These are phyloP conservation scores for Protula sp. DNA, from an alignment of 2,888 invertebrate genomes.

Conservation along the genomic window DNA sequence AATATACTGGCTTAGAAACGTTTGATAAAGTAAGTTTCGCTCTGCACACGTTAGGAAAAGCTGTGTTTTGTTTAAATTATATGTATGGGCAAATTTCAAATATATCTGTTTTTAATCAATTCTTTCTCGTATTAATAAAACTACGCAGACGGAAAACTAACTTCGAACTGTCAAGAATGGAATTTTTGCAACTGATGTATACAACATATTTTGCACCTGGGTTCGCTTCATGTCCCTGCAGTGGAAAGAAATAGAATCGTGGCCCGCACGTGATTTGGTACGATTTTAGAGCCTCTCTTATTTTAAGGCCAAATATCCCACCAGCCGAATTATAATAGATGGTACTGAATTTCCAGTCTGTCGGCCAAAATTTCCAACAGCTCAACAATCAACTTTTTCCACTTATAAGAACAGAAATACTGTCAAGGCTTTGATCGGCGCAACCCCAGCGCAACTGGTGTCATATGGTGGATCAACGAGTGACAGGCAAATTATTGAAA, in stretches of 20 bases:
- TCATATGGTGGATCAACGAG: slow-evolving; percentile 1
- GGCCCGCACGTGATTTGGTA: background rate
- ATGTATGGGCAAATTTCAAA: background rate
- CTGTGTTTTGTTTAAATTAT: background rate
- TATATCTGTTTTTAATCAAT: background rate
- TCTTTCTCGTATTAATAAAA: background rate
- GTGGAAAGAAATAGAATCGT: background rate
- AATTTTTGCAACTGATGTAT: background rate
- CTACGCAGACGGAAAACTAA: background rate
- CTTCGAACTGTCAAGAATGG: too few relatives aligned
- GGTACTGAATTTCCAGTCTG: background rate
- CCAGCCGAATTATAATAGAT: background rate
- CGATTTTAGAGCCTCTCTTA: background rate
- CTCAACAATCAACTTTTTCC: background rate
- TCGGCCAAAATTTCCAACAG: background rate
- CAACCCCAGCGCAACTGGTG: background rate
- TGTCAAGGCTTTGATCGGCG: background rate
- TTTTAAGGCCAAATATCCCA: background rate
- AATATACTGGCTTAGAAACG: background rate
- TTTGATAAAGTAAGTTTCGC: background rate
- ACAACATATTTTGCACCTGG: background rate
- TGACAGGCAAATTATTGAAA: slow-evolving; percentile 1
- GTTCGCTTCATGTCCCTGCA: background rate
- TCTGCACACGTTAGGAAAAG: background rate
- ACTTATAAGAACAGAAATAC: background rate